These are phyloP conservation scores for Alloscopus bannaensis DNA, from an alignment of 2,888 invertebrate genomes.

Conservation along the genomic window DNA sequence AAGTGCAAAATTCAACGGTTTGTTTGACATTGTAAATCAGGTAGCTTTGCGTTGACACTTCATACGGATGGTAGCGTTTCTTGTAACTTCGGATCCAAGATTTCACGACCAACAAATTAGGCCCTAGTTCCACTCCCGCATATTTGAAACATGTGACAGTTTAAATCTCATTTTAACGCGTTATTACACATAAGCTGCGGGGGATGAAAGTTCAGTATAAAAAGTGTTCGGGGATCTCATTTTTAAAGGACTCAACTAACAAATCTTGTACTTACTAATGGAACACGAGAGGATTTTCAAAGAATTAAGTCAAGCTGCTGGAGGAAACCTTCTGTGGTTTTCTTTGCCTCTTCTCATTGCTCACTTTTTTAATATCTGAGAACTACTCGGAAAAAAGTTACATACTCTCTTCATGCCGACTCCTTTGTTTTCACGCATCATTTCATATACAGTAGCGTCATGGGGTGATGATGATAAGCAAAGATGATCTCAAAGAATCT, in stretches of 20 bases:
- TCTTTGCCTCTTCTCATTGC: no score
- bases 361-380: not conserved
- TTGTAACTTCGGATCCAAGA: no score
- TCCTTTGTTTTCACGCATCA: constrained; percentile 72
- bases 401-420: no score
- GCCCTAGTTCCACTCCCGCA: no score
- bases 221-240: not conserved
- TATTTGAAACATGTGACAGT: constrained; percentile 50
- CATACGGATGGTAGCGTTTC: no score
- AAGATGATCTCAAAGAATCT: constrained; percentile 56
- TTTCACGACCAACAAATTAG: no score
- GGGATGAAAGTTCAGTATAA: constrained; percentile 29
- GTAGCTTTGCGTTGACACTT: no score
- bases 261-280: constrained; percentile 11
- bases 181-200: constrained; percentile 33
- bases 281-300: not conserved
- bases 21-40: no score
- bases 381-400: not conserved
- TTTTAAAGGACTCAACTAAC: no score
- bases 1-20: no score
- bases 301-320: not conserved
- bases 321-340: constrained; percentile 44
- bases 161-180: constrained; percentile 51
- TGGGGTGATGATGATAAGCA: constrained; percentile 69
- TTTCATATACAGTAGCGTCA: constrained; percentile 71